Evolutionary conservation across 64 coral and sea anemone species (phyloP).

Genomic region (Porites lutea): DNA sequence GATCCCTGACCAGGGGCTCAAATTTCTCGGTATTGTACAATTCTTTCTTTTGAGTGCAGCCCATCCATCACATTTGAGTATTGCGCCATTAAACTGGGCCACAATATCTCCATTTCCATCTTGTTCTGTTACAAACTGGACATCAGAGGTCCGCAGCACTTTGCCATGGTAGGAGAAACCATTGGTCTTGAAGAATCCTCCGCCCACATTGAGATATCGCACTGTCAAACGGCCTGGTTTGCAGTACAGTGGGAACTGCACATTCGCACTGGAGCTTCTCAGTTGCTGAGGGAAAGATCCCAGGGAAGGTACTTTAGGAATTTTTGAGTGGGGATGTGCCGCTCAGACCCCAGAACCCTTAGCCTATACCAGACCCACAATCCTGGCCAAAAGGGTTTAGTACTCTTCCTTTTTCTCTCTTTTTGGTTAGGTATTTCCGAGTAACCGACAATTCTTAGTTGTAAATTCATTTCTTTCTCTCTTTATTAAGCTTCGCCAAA

Average conservation of each 20-base stretch:
- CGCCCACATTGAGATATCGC: background rate
- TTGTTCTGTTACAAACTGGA: conserved; percentile 70
- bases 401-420: too few relatives aligned
- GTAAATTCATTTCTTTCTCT: too few relatives aligned
- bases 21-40: conserved; percentile 31
- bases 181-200: background rate
- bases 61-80: conserved; percentile 34
- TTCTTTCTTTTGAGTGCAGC: conserved; percentile 14
- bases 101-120: conserved; percentile 45
- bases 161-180: conserved; percentile 13
- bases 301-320: too few relatives aligned
- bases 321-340: too few relatives aligned
- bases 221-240: background rate
- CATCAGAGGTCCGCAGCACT: conserved; percentile 48
- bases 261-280: background rate
- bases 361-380: too few relatives aligned
- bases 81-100: conserved; percentile 63
- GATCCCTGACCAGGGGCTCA: conserved; percentile 54
- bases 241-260: conserved; percentile 53
- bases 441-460: too few relatives aligned
- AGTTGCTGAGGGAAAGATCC: background rate
- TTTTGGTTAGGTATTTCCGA: too few relatives aligned
- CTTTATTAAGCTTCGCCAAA: too few relatives aligned
- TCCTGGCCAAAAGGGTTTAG: too few relatives aligned
- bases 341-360: too few relatives aligned